Percentiles rank a stretch among this genome's conserved stretches.
Conservation (phyloP, 2,888 invertebrate species). For the Phaedon cochleariae region DNA sequence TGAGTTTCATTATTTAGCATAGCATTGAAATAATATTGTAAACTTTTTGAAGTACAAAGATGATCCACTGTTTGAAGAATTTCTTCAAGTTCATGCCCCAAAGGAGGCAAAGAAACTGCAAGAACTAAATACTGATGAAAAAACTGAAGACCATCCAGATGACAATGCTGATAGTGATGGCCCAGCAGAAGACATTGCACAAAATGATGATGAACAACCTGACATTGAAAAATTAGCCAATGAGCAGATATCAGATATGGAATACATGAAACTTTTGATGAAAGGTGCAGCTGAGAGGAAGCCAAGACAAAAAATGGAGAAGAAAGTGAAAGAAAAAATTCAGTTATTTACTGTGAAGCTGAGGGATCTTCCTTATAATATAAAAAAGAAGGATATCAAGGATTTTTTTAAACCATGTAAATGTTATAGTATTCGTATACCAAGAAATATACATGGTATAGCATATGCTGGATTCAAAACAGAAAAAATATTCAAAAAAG, state of each 20-base stretch:
- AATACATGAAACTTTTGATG: slow-evolving; percentile 79
- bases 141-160: slow-evolving; percentile 49
- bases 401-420: slow-evolving; percentile 85
- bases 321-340: slow-evolving; percentile 56
- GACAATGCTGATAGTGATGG: slow-evolving; percentile 51
- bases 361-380: slow-evolving; percentile 78
- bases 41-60: slow-evolving; percentile 73
- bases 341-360: slow-evolving; percentile 71
- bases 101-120: slow-evolving; percentile 53
- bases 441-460: slow-evolving; percentile 80
- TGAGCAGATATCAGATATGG: slow-evolving; percentile 77
- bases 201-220: slow-evolving; percentile 30
- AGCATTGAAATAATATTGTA: neutral
- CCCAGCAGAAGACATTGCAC: slow-evolving; percentile 52
- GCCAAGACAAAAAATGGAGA: slow-evolving; percentile 59
- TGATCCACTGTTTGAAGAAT: slow-evolving; percentile 90
- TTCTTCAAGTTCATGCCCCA: slow-evolving; percentile 83
- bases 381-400: slow-evolving; percentile 84
- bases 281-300: slow-evolving; percentile 50
- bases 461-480: slow-evolving; percentile 92
- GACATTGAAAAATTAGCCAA: slow-evolving; percentile 69
- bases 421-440: slow-evolving; percentile 81
- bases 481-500: slow-evolving; percentile 81
- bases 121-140: slow-evolving; percentile 56
- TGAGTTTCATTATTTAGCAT: slow-evolving; percentile 9